Base-by-base conservation (phyloP, 2,888 invertebrate species). In the Acanthosoma haemorrhoidale region DNA sequence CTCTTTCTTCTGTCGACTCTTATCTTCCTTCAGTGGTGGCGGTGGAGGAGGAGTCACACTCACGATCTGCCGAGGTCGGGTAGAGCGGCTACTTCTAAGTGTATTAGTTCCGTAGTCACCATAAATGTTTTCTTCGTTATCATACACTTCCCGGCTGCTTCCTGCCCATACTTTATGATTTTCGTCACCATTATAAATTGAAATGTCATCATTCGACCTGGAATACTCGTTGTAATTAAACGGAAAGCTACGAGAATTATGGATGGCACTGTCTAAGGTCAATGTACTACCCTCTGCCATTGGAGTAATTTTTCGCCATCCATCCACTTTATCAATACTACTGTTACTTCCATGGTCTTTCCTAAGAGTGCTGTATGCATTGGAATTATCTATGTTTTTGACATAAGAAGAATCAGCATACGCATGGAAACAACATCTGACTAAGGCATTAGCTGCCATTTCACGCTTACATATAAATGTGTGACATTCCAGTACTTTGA, bases 401-500 rank as follows among this genome's bases (percentile, higher is more conserved):
- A 92, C 95, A 80, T 95, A 95, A 75, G 93, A 94, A 76, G 93
- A 94, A 80, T 96, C 96, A 0, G 96, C 96, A 81, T 96, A 97
- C 63, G 96, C 95, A 82, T 96, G 96, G 82, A 97, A 97, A 82
- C 96, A 96, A 81, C 96, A 96, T 77, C 95, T 86, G 74, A 97
- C 97, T 78, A 99, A 86, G 76, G 98, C 97, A 81, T 98, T 95
- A 74, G 98, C 98, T 59, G 98, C 97, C 79, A 94, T 92, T 80
- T 96, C 94, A 70, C 95, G 88, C 77, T 96, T 94, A 82, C 96
- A 96, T 78, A 99, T 94, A 82, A 99, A 98, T 74, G 96, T 96
- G 83, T 99, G 98, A 83, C 98, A 98, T 83, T 99, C 99, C 74
- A 99, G 85, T 70, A 96, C 96, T 82, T 97, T 97, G 76, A 98